phyloP scores from a whole-genome alignment of 2,888 invertebrate species.

The Molanna angustata region DNA sequence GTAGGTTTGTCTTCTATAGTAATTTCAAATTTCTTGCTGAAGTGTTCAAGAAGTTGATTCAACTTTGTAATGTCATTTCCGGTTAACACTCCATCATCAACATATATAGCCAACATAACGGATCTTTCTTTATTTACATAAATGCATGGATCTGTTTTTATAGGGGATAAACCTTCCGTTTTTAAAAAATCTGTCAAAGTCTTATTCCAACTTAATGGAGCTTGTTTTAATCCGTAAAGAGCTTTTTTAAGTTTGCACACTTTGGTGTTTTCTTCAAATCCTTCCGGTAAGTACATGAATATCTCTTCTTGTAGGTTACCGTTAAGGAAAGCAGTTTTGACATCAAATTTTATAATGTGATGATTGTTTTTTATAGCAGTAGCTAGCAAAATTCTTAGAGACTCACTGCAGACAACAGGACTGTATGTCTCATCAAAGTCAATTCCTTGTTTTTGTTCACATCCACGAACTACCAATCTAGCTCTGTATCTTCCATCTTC shows the following conservation, averaged over 20 bases:
- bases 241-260: slow-evolving; percentile 2
- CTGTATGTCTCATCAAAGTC: slow-evolving; percentile 2
- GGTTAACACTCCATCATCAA: background rate
- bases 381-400: background rate
- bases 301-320: background rate
- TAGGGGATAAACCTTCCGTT: background rate
- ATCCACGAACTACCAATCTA: background rate
- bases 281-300: slow-evolving; percentile 1
- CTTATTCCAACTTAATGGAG: background rate
- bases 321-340: background rate
- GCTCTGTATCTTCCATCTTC: slow-evolving; percentile 3
- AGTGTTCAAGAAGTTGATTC: slow-evolving; percentile 13
- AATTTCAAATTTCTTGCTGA: background rate
- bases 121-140: slow-evolving; percentile 2
- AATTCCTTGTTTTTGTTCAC: background rate
- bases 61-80: slow-evolving; percentile 1
- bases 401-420: background rate
- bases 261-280: background rate
- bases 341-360: background rate
- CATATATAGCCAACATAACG: background rate
- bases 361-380: background rate
- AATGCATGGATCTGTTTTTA: slow-evolving; percentile 2
- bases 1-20: background rate
- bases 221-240: slow-evolving; percentile 1
- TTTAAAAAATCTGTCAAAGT: background rate